A percentile compares a stretch with the other conserved stretches of the same genome.
These are phyloP conservation scores for Drosophila sordidula DNA, from an alignment of 2,888 invertebrate species.

Conservation along the genomic window DNA sequence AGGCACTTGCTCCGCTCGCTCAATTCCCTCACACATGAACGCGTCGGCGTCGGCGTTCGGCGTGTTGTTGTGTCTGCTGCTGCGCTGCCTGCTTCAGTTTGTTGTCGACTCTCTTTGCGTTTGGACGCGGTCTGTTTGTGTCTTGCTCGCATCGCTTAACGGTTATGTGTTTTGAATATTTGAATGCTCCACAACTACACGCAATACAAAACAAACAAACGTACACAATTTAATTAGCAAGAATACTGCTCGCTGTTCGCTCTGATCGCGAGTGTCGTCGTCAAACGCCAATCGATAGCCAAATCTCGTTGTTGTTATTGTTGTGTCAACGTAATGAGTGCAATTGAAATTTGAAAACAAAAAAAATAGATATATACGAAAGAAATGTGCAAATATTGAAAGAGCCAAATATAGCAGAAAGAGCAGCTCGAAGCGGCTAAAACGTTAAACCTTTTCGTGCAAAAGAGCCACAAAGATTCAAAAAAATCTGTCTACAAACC, in stretches of 20 bases:
- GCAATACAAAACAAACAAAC: slow-evolving; percentile 46
- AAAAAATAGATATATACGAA: not conserved
- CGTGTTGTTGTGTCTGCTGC: slow-evolving; percentile 56
- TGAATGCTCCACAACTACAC: slow-evolving; percentile 57
- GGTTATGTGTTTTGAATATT: slow-evolving; percentile 59
- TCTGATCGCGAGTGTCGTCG: slow-evolving; percentile 48
- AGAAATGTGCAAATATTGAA: slow-evolving; percentile 43
- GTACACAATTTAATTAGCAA: slow-evolving; percentile 55
- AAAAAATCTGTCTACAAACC: slow-evolving; percentile 65
- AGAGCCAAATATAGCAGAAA: slow-evolving; percentile 36
- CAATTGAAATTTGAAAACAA: slow-evolving; percentile 41
- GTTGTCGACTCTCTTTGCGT: slow-evolving; percentile 74
- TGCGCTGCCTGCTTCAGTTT: slow-evolving; percentile 57
- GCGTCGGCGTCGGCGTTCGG: slow-evolving; percentile 54
- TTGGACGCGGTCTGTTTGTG: slow-evolving; percentile 57
- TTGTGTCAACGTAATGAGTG: slow-evolving; percentile 52
- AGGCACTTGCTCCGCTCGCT: slow-evolving; percentile 62
- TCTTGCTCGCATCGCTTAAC: slow-evolving; percentile 36
- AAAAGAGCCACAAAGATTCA: slow-evolving; percentile 28
- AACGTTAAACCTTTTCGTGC: slow-evolving; percentile 44
- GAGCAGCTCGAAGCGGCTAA: slow-evolving; percentile 31
- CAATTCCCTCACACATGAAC: slow-evolving; percentile 49
- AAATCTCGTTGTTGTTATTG: slow-evolving; percentile 22
- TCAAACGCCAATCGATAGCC: slow-evolving; percentile 44
- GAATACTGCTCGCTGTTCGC: slow-evolving; percentile 24